Evolutionary conservation across 2,113 vertebrate species (phyloP), one percentile per base, ranked within the genome.

Genomic region (Bucco capensis): DNA sequence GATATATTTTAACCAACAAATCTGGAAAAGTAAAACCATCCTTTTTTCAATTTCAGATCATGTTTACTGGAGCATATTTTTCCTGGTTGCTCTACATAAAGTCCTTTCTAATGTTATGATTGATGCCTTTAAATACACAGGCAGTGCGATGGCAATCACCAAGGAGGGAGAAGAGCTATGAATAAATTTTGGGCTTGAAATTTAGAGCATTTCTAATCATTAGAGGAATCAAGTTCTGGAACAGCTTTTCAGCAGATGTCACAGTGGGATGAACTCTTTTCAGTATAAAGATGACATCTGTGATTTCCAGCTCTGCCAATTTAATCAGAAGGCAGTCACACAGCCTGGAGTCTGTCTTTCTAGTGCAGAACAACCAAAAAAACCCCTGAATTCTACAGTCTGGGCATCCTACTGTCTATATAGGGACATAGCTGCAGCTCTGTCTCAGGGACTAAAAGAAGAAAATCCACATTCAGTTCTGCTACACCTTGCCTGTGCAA

Each of bases 181-280:
- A 94, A 94, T 91, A 92, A 88, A 94, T 94, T 89, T n/a, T 72
- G 75, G 15, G 8, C 25, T 82, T 65, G 62, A 92, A 95, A 89
- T 93, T 47, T 54, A 71, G 56, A 86, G 83, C 1, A 3, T 86
- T 92, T 94, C 64, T 94, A 92, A 85, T 94, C 27, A 46, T 79
- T 64, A 80, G 67, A 92, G 87, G 65, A 79, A 79, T 91, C 25
- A 13, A 58, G 12, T 87, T 92, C 77, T 92, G 70, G 53, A 94
- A 78, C n/a, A 86, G 64, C 60, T 93, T 92, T 92, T 90, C 81
- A 76, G 25, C 38, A 88, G 62, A 90, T 89, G 58, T 76, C 78
- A 33, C 12, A 3, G 33, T 87, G 42, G 42, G 46, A 76, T 90
- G 81, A 93, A 89, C 84, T 80, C 66, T 61, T 88, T 85, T 80